Conservation (phyloP, 1,140 invertebrate genomes). For the Drosophila yakuba region DNA sequence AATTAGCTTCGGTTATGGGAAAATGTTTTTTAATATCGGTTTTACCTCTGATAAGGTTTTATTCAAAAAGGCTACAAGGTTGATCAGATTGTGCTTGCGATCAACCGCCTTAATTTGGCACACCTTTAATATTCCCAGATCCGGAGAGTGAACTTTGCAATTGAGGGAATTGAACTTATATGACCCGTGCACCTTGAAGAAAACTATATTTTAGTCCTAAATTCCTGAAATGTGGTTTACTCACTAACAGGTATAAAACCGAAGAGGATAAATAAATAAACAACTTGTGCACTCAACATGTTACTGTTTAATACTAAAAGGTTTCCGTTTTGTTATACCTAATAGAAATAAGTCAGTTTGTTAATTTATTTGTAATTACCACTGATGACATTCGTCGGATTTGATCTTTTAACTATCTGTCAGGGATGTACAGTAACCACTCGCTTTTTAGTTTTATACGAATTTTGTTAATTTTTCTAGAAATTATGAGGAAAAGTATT, state of each 20-base stretch:
- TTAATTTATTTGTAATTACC: background rate
- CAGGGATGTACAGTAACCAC: no score
- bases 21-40: background rate
- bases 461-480: no score
- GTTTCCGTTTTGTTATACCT: background rate
- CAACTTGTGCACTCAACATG: background rate
- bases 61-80: conserved; percentile 8
- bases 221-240: no score
- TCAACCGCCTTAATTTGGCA: conserved; percentile 50
- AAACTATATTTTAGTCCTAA: background rate
- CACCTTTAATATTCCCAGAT: background rate
- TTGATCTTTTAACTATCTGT: background rate
- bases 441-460: no score
- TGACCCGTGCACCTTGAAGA: conserved; percentile 1
- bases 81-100: conserved; percentile 26
- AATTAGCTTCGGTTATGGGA: no score
- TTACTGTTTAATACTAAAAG: background rate
- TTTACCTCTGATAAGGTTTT: conserved; percentile 33
- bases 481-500: no score
- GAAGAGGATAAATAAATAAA: background rate
- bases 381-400: background rate
- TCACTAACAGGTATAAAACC: background rate
- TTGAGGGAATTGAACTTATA: conserved; percentile 30
- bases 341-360: background rate
- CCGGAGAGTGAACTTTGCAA: background rate